Evolutionary conservation across 2,888 invertebrate species (phyloP).

Genomic region (Eupithecia centaureata): DNA sequence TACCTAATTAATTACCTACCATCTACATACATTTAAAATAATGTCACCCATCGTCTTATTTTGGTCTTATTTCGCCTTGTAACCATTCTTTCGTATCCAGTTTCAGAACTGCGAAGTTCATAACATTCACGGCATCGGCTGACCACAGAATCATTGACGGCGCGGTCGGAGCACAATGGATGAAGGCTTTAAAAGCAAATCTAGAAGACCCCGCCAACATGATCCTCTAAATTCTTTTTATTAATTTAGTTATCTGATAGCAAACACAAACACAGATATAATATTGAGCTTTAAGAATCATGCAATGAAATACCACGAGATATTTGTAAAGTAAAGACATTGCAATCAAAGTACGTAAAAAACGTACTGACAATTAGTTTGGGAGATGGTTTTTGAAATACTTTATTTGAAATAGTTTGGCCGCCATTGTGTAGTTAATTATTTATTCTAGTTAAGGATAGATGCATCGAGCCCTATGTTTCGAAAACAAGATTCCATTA

Average conservation of each 20-base stretch:
- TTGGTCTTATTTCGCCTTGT: background rate
- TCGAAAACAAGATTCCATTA: background rate
- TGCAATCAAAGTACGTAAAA: background rate
- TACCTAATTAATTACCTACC: too few relatives aligned
- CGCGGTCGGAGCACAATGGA: constrained; percentile 98
- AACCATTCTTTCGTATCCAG: constrained; percentile 68
- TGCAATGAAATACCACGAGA: background rate
- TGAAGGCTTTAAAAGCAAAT: constrained; percentile 93
- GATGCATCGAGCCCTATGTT: constrained; percentile 6
- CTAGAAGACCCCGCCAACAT: constrained; percentile 97
- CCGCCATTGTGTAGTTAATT: background rate
- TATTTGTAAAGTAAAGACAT: background rate
- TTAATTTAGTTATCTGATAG: constrained; percentile 53
- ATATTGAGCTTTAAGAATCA: background rate
- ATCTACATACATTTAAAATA: too few relatives aligned
- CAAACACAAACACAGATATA: background rate
- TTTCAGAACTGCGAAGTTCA: constrained; percentile 88
- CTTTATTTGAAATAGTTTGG: background rate
- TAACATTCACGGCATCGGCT: constrained; percentile 96
- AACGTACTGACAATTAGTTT: background rate
- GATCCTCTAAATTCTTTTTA: constrained; percentile 88
- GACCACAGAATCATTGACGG: constrained; percentile 99
- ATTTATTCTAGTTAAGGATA: constrained; percentile 1
- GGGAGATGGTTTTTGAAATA: background rate
- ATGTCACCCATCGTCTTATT: too few relatives aligned